phyloP scores from a whole-genome alignment of 2,113 vertebrate species.

The Uria aalge region DNA sequence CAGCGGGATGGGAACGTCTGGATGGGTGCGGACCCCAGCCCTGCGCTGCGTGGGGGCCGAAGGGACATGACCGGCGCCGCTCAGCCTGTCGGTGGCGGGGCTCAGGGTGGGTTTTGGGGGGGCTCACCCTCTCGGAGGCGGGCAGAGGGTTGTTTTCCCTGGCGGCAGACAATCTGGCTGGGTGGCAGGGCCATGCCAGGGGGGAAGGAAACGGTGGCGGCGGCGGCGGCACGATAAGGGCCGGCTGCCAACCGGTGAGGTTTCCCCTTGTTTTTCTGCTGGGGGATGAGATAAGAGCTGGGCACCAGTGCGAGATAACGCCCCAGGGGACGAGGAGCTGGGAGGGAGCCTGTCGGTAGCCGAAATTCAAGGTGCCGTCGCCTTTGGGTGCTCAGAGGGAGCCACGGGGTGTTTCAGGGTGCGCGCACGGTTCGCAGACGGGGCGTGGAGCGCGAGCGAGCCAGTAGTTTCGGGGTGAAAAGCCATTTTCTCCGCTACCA shows the following conservation, averaged over 20 bases:
- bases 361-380: neutral
- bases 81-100: accelerated
- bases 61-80: accelerated
- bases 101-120: neutral
- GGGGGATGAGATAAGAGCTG: neutral
- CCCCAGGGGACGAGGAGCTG: neutral
- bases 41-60: accelerated
- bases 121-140: neutral
- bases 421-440: accelerated
- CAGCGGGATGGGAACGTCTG: accelerated
- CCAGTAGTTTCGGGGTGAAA: neutral
- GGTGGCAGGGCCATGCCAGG: neutral
- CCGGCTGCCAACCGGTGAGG: neutral
- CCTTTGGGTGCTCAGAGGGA: neutral
- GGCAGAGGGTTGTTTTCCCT: neutral
- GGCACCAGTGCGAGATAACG: neutral
- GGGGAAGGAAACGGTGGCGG: neutral
- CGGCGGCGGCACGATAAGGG: neutral
- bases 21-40: neutral
- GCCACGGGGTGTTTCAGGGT: neutral
- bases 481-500: neutral
- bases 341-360: neutral
- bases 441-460: accelerated
- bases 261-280: conserved; percentile 53
- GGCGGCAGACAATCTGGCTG: neutral